Percentiles rank a stretch among this genome's conserved stretches.
Evolutionary conservation across 2,888 invertebrate genomes (phyloP).

Genomic region (Acleris cristana): DNA sequence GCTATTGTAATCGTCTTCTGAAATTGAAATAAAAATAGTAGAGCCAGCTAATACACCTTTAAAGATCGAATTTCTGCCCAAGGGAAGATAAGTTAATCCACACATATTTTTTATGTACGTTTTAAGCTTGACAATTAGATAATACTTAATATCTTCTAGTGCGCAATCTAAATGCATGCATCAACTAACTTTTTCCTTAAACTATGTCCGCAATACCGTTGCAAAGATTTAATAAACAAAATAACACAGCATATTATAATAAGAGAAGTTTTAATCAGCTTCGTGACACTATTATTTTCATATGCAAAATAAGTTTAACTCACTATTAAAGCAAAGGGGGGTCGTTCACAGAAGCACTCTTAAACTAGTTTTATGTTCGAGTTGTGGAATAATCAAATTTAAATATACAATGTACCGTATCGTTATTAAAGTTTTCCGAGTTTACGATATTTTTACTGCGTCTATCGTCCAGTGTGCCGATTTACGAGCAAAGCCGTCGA

Average conservation of each 20-base stretch:
- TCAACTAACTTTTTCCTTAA: too few relatives aligned
- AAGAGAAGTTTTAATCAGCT: not conserved
- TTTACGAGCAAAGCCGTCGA: constrained; percentile 44
- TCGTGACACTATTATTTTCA: constrained; percentile 2
- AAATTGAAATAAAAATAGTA: too few relatives aligned
- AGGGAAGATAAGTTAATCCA: too few relatives aligned
- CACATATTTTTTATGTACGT: too few relatives aligned
- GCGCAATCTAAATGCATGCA: too few relatives aligned
- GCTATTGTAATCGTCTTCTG: too few relatives aligned
- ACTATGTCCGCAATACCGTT: not conserved
- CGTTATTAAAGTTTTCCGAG: constrained; percentile 37
- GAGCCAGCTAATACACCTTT: too few relatives aligned
- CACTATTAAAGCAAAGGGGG: constrained; percentile 4
- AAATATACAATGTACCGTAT: constrained; percentile 34
- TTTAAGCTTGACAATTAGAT: too few relatives aligned
- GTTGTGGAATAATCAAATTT: constrained; percentile 34
- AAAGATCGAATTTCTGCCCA: too few relatives aligned
- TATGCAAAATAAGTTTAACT: constrained; percentile 4
- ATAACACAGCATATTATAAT: not conserved
- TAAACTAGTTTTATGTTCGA: constrained; percentile 26
- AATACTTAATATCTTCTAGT: too few relatives aligned
- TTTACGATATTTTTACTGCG: constrained; percentile 41
- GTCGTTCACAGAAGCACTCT: constrained; percentile 18
- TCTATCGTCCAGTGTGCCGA: constrained; percentile 38
- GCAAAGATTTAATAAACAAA: too few relatives aligned